phyloP scores from a whole-genome alignment of 2,113 vertebrate species.

The Donacobius atricapilla region DNA sequence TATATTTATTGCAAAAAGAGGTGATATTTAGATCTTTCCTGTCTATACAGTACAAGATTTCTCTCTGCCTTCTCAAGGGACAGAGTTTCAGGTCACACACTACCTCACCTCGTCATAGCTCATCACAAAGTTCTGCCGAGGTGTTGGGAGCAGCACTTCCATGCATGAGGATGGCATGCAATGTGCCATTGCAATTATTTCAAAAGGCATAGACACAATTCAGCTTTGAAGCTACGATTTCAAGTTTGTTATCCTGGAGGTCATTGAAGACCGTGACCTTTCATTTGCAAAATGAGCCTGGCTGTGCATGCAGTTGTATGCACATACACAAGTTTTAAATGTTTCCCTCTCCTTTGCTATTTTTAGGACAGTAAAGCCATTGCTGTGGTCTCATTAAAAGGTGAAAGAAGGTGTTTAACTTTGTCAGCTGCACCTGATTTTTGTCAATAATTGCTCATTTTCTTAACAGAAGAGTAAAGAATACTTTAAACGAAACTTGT shows the following conservation, averaged over 20 bases:
- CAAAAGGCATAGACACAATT: neutral
- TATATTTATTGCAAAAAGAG: neutral
- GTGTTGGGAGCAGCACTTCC: neutral
- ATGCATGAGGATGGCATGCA: neutral
- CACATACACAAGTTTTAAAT: neutral
- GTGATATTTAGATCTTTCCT: neutral
- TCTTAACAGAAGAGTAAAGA: neutral
- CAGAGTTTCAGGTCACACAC: neutral
- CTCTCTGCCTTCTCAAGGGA: neutral
- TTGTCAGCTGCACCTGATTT: neutral
- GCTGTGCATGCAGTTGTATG: neutral
- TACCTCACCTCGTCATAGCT: neutral
- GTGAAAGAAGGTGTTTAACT: neutral
- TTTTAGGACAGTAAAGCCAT: neutral
- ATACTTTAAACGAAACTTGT: neutral
- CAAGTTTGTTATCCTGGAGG: conserved; percentile 8
- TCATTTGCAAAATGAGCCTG: neutral
- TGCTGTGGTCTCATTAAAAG: neutral
- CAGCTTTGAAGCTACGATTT: neutral
- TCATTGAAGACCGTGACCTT: neutral
- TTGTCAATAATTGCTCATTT: neutral
- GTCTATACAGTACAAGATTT: neutral
- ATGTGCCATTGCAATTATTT: neutral
- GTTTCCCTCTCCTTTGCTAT: neutral
- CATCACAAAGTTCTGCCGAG: neutral